phyloP scores from a whole-genome alignment of 2,888 invertebrate species.

The Limnephilus rhombicus region DNA sequence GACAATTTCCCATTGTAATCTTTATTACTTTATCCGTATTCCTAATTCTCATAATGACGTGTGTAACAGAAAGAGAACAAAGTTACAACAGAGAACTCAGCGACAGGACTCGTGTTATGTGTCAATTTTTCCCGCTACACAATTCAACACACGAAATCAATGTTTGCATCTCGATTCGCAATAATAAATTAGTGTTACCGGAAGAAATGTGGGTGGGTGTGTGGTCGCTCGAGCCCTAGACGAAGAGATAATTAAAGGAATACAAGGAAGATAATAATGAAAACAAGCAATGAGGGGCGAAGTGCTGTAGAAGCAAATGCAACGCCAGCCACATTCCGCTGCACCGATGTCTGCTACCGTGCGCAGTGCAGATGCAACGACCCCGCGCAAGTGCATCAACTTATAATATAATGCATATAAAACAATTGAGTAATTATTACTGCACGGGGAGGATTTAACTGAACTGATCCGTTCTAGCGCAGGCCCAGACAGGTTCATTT shows the following conservation, averaged over 20 bases:
- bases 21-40: no score
- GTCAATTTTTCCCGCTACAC: background rate
- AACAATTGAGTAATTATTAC: slow-evolving; percentile 50
- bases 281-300: slow-evolving; percentile 5
- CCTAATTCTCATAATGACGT: background rate
- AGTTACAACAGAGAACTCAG: background rate
- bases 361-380: slow-evolving; percentile 30
- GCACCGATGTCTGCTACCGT: slow-evolving; percentile 11
- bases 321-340: slow-evolving; percentile 13
- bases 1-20: background rate
- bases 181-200: background rate
- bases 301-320: slow-evolving; percentile 7
- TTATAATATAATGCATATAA: slow-evolving; percentile 19
- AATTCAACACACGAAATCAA: background rate
- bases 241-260: background rate
- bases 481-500: slow-evolving; percentile 30
- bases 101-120: background rate
- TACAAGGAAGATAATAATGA: background rate
- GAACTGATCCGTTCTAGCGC: background rate
- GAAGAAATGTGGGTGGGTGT: background rate
- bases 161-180: background rate
- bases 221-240: background rate
- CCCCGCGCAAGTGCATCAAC: slow-evolving; percentile 40
- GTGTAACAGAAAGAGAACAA: background rate
- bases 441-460: background rate